A percentile compares a stretch with the other conserved stretches of the same genome.
Conservation (phyloP, 2,888 invertebrate species). For the Ophion slaviceki region DNA sequence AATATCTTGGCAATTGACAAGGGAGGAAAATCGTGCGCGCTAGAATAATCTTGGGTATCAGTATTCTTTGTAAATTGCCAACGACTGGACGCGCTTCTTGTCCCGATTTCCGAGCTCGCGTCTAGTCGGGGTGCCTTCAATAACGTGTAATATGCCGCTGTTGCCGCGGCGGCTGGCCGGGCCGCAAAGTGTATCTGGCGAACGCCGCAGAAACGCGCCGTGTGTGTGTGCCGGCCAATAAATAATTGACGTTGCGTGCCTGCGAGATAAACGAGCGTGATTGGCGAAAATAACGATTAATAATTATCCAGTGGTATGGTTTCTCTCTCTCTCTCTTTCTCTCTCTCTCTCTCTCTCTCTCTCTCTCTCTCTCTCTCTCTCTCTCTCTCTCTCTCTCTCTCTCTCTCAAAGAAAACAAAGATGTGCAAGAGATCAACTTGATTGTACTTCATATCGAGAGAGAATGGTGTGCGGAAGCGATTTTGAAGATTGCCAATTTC, state of each 20-base stretch:
- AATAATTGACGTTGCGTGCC: constrained; percentile 82
- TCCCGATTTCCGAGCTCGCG: not conserved
- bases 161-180: constrained; percentile 34
- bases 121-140: not conserved
- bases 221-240: constrained; percentile 72
- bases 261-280: constrained; percentile 81
- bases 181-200: constrained; percentile 31
- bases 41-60: not conserved
- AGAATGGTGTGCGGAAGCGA: not conserved
- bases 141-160: constrained; percentile 39
- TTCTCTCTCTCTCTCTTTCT: constrained; percentile 58
- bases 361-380: constrained; percentile 21
- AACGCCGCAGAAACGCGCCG: constrained; percentile 54
- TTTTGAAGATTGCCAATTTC: not conserved
- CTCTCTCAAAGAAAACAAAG: constrained; percentile 2
- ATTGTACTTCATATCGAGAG: not conserved
- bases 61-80: constrained; percentile 12
- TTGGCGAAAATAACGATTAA: constrained; percentile 83
- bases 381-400: constrained; percentile 44
- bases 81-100: not conserved
- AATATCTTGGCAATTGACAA: not conserved
- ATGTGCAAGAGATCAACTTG: not conserved
- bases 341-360: constrained; percentile 33
- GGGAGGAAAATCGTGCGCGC: not conserved
- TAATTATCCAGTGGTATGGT: constrained; percentile 81